These are phyloP conservation scores for Gallinago nigripennis DNA, from an alignment of 2,797 vertebrate genomes.

Conservation along the genomic window DNA sequence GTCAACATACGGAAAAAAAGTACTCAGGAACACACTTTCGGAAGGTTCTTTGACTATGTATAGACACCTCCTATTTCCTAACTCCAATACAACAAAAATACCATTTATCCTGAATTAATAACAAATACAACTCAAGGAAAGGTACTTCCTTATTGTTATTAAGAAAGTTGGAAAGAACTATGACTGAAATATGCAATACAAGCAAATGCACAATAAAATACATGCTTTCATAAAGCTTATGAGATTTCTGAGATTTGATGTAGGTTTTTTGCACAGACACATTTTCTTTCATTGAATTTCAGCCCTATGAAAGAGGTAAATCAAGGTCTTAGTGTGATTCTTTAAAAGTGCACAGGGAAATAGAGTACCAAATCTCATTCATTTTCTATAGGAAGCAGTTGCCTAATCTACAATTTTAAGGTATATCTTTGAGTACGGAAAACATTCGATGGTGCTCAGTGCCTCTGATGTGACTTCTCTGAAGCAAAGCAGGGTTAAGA, in stretches of 20 bases:
- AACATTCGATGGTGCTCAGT: background rate
- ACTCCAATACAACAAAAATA: background rate
- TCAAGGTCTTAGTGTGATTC: background rate
- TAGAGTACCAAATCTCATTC: background rate
- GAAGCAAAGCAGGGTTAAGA: background rate
- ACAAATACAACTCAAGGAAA: background rate
- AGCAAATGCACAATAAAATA: background rate
- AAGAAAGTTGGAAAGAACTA: background rate
- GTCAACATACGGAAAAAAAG: background rate
- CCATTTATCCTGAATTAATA: background rate
- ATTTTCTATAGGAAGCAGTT: background rate
- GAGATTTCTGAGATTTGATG: background rate
- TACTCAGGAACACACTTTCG: accelerated
- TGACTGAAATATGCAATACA: background rate
- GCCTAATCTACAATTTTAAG: background rate
- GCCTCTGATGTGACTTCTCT: background rate
- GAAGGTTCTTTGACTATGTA: background rate
- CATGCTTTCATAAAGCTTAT: background rate
- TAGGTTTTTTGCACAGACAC: background rate
- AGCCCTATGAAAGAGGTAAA: background rate
- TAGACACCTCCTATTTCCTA: background rate
- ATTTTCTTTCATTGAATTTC: background rate
- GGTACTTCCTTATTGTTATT: background rate
- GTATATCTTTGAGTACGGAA: background rate
- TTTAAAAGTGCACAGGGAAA: background rate